Base-by-base conservation (phyloP, 2,888 invertebrate species). In the Drosophila koepferae region DNA sequence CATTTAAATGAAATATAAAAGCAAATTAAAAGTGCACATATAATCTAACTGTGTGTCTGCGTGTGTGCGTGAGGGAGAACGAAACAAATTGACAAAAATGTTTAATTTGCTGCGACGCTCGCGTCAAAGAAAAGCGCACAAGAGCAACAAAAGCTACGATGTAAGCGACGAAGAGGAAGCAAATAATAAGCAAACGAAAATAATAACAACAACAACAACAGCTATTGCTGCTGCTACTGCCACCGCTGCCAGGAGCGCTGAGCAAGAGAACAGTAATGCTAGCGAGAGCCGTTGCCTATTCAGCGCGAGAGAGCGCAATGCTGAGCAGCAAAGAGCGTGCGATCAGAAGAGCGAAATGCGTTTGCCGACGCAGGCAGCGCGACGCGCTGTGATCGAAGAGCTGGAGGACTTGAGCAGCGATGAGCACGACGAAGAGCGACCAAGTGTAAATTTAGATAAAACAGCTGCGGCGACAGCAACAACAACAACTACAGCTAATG, bases 91-190 rank as follows among this genome's bases (percentile, higher is more conserved):
- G 49, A 61, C 43, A 56, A 77, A 65, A 65, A 91, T 91, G 91
- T 91, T 91, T 58, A 91, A 86, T 84, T 82, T 91, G 84, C 80
- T 91, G 80, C 85, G 91, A 70, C 90, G 91, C 76, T 82, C 89
- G 72, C 89, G 86, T 74, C 85, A 80, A 55, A 80, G 89, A 69
- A 91, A 86, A 63, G 49, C 85, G 82, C 82, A 78, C 44, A 84
- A 84, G 73, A 72, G 38, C 67, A 74, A 74, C 65, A 74, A 75
- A 69, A 61, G 20, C 49, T 64, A 63, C 67, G 76, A 80, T 72
- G 74, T 56, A 28, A 82, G 74, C 34, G 77, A 77, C 56, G 74
- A 80, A 18, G 76, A 83, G 53, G 77, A 81, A 53, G 53, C 67
- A 58, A 58, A 7, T 59, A 49, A 28, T 28, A 28, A 28, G 28